Evolutionary conservation across 2,113 vertebrate genomes (phyloP), one percentile per base, ranked within the genome.

Genomic region (Sisor rabdophorus): DNA sequence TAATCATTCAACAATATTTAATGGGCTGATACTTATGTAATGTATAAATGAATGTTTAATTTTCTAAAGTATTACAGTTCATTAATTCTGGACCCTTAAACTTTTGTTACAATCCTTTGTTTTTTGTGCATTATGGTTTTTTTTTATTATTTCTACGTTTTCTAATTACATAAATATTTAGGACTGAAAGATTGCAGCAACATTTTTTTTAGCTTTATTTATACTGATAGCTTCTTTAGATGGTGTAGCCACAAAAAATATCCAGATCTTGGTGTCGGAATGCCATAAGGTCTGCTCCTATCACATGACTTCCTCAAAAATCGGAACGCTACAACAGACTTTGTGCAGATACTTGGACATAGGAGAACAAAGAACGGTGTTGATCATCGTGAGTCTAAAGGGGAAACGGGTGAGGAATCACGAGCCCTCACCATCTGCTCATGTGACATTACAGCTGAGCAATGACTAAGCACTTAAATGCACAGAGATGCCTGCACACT

Each of bases 361-460:
- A 1, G 13, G n/a, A 73, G 71, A 80, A 77, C 70, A 77, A 63
- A 69, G 78, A n/a, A 12, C 26, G 67, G 54, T 80, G 48, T 74
- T 82, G 56, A 76, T 79, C 30, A 4, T 52, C 64, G 58, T 17
- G 17, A 55, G 50, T 64, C 52, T 65, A 12, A 22, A 10, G 30
- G 7, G 26, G 22, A 72, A 44, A 44, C 40, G 50, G 32, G 36
- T 56, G 69, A 55, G n/a, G 24, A 72, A 52, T 72, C 76, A 78
- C 69, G 56, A 78, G 68, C 69, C 54, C 26, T 68, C 58, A n/a
- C 30, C 44, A 52, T 36, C n/a, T 40, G 30, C 32, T 40, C 59
- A 55, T 65, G 63, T 67, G 52, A 26, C 22, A 17, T 20, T 60
- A 60, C 17, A 19, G 30, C 20, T 17, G 30, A 19, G 17, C 40